Evolutionary conservation across 1,140 invertebrate genomes (phyloP).

Genomic region (Aradophagus sp.): DNA sequence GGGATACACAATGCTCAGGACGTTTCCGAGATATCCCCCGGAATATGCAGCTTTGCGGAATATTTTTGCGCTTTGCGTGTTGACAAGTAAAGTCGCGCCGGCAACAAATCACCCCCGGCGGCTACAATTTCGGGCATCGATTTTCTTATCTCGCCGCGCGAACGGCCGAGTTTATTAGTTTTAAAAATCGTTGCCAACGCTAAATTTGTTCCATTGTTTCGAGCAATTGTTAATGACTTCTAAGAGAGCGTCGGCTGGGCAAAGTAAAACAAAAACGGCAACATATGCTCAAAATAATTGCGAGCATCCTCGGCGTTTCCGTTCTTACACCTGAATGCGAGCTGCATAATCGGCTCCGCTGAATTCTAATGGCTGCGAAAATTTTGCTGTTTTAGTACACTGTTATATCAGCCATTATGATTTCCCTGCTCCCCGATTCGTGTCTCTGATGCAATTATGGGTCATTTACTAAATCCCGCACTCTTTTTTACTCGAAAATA

Average conservation of each 20-base stretch:
- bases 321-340: conserved; percentile 22
- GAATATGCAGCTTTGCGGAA: conserved; percentile 23
- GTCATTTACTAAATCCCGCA: too few species aligned
- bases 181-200: too few species aligned
- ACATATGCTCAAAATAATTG: conserved; percentile 37
- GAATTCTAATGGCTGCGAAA: conserved; percentile 21
- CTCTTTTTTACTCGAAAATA: too few species aligned
- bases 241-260: conserved; percentile 1
- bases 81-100: conserved; percentile 32
- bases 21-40: not conserved
- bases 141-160: too few species aligned
- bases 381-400: conserved; percentile 14
- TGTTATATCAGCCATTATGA: conserved; percentile 15
- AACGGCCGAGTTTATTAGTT: too few species aligned
- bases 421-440: conserved; percentile 6
- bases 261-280: conserved; percentile 17
- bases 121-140: conserved; percentile 15
- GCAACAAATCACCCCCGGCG: conserved; percentile 19
- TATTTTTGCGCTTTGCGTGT: conserved; percentile 31
- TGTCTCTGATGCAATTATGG: conserved; percentile 10
- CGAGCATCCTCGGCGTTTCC: conserved; percentile 11
- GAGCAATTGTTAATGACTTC: conserved; percentile 26
- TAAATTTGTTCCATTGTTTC: conserved; percentile 1
- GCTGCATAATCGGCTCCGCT: conserved; percentile 16
- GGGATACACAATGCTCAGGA: too few species aligned